phyloP scores from a whole-genome alignment of 1,140 invertebrate genomes.

The Wiebesia pumilae region DNA sequence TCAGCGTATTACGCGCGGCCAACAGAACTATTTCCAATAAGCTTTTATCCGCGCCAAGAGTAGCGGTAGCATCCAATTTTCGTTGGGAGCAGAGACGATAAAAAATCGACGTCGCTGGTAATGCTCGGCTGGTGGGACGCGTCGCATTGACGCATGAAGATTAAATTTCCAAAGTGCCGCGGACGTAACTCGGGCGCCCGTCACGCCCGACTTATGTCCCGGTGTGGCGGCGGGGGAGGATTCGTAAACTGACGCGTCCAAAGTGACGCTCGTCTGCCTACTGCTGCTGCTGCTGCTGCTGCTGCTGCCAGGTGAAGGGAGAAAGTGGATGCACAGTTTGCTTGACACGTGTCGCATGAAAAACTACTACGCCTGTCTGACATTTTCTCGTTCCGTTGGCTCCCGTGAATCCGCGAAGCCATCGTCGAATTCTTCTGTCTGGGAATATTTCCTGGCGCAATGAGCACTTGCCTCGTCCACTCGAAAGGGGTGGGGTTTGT shows the following conservation, averaged over 20 bases:
- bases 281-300: no score
- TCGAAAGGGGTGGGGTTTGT: no score
- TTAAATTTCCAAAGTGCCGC: slow-evolving; percentile 32
- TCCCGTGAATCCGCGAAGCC: neutral
- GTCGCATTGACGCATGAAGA: slow-evolving; percentile 8
- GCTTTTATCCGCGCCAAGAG: neutral
- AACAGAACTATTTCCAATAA: slow-evolving; percentile 16
- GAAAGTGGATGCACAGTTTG: neutral
- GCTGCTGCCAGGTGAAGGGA: neutral
- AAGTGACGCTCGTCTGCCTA: neutral
- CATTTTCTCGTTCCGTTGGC: neutral
- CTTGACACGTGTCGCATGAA: slow-evolving; percentile 1
- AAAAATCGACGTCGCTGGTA: neutral
- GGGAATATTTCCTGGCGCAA: no score
- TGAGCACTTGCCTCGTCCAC: no score
- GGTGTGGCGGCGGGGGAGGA: neutral
- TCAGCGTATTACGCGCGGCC: neutral
- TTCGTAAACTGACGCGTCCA: neutral
- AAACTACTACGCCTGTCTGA: neutral
- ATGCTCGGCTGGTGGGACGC: no score
- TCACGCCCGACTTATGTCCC: neutral
- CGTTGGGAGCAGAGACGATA: neutral
- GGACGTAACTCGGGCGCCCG: neutral
- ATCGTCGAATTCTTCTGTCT: neutral
- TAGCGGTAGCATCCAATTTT: slow-evolving; percentile 20